Percentiles rank a stretch among this genome's conserved stretches.
phyloP scores from a whole-genome alignment of 1,140 invertebrate species.

The Drosophila triauraria region DNA sequence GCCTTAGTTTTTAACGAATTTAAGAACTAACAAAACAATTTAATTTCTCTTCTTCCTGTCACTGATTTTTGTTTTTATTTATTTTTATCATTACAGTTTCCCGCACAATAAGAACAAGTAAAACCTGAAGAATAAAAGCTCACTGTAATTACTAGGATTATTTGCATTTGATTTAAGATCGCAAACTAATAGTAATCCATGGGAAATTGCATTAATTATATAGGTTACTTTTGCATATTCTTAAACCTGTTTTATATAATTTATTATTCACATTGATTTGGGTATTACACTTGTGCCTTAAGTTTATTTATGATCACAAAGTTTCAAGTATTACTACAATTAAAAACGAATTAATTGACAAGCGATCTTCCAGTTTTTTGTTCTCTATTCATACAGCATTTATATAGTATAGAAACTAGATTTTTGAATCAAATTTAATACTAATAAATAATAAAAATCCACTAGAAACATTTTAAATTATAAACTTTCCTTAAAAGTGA shows the following conservation, averaged over 20 bases:
- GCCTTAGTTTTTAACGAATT: too few species aligned
- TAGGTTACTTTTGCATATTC: background rate
- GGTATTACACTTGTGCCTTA: background rate
- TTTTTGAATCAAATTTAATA: background rate
- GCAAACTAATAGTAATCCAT: background rate
- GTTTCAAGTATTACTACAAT: background rate
- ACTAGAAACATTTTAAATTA: background rate
- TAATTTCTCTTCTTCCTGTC: background rate
- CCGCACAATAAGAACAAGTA: background rate
- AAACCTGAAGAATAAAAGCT: background rate
- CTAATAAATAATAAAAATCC: background rate
- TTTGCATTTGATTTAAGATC: background rate
- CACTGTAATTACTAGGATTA: background rate
- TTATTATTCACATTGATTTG: too few species aligned
- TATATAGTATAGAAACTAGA: too few species aligned
- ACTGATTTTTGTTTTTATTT: background rate
- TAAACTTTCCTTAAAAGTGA: background rate
- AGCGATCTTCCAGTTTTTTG: too few species aligned
- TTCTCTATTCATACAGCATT: too few species aligned
- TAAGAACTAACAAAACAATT: background rate
- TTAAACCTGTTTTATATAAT: background rate
- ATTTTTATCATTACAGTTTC: conserved; percentile 6
- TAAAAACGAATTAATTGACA: background rate
- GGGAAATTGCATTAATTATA: conserved; percentile 9
- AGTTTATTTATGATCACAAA: background rate